Conservation (phyloP, 1,140 invertebrate genomes). For the Theocolax elegans region DNA sequence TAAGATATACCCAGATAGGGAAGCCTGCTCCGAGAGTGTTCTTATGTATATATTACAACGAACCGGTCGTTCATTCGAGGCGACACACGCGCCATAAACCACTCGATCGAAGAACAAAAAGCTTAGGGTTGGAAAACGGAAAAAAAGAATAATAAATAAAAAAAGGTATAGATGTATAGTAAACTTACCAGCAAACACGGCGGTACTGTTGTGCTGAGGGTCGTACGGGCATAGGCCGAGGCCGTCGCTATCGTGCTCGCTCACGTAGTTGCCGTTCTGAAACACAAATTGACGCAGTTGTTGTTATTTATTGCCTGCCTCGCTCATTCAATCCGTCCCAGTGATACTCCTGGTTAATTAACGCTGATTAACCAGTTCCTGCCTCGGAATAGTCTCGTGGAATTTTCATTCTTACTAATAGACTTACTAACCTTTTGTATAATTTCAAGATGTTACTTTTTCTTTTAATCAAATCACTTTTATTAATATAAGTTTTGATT, state of each 20-base stretch:
- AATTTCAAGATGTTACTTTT: too few relatives aligned
- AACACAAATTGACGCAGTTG: slow-evolving; percentile 50
- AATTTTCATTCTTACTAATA: too few relatives aligned
- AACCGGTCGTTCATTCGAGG: neutral
- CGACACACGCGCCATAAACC: neutral
- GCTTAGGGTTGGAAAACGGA: neutral
- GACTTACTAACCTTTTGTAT: too few relatives aligned
- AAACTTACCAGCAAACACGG: slow-evolving; percentile 77
- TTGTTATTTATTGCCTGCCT: slow-evolving; percentile 22
- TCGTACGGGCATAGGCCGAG: slow-evolving; percentile 92
- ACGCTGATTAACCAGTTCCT: slow-evolving; percentile 29
- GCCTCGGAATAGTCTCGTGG: too few relatives aligned
- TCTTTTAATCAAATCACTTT: too few relatives aligned
- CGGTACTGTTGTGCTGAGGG: slow-evolving; percentile 93
- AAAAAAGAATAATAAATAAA: neutral
- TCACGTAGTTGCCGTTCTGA: slow-evolving; percentile 69
- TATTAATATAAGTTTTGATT: too few relatives aligned
- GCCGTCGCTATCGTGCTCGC: slow-evolving; percentile 79
- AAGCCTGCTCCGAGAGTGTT: neutral
- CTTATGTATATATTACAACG: slow-evolving; percentile 10
- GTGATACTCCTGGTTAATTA: slow-evolving; percentile 21
- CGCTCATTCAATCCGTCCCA: slow-evolving; percentile 11
- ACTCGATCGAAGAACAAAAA: neutral
- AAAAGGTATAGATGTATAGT: neutral
- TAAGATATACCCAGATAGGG: too few relatives aligned